Evolutionary conservation across 2,888 invertebrate species (phyloP).

Genomic region (Rosalia funebris): DNA sequence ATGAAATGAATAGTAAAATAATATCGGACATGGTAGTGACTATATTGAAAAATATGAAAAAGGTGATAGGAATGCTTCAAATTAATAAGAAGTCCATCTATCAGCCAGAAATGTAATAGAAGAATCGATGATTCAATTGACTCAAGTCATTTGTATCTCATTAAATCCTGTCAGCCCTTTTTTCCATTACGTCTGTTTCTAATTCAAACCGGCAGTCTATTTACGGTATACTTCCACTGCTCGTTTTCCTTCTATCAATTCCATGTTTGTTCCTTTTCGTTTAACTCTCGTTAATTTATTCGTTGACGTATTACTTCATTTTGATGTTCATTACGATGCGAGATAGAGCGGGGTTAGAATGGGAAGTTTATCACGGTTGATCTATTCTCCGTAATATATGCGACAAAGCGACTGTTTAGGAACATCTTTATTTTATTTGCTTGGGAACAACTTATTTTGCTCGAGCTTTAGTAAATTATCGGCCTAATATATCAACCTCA

Average conservation of each 20-base stretch:
- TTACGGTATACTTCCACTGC: conserved; percentile 6
- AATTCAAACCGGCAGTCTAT: conserved; percentile 6
- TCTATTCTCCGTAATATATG: no score
- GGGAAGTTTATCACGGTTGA: no score
- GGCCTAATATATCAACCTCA: no score
- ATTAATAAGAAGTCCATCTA: conserved; percentile 13
- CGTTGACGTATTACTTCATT: not conserved
- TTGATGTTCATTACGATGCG: not conserved
- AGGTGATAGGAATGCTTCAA: no score
- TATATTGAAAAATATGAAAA: no score
- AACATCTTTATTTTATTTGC: no score
- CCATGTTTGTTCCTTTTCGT: not conserved
- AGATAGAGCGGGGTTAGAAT: no score
- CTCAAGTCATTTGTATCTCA: conserved; percentile 41
- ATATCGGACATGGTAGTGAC: no score
- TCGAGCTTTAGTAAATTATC: no score
- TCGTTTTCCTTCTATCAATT: conserved; percentile 7
- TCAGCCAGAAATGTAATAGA: conserved; percentile 24
- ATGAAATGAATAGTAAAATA: no score
- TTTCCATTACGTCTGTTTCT: conserved; percentile 18
- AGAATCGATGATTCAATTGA: conserved; percentile 30
- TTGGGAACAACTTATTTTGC: no score
- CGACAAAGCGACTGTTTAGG: no score
- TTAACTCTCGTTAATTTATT: conserved; percentile 1
- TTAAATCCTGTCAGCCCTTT: conserved; percentile 34